phyloP scores from a whole-genome alignment of 2,888 invertebrate species.

The Coleophora deauratella region DNA sequence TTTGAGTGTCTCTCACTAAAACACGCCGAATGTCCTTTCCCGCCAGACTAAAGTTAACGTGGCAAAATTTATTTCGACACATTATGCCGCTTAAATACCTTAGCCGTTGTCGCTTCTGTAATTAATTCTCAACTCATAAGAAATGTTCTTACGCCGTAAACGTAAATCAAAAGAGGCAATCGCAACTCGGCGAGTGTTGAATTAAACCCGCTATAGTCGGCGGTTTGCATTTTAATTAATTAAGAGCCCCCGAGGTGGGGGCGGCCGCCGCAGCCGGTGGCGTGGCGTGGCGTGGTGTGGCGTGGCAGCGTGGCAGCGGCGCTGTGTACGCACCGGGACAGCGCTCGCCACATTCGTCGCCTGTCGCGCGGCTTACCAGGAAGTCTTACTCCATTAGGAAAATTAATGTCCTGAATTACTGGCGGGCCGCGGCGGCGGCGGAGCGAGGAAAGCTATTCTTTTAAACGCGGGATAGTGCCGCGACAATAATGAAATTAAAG shows the following conservation, averaged over 20 bases:
- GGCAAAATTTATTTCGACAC: background rate
- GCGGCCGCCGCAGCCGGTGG: conserved; percentile 13
- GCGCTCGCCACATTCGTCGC: conserved; percentile 30
- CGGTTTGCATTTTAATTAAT: conserved; percentile 69
- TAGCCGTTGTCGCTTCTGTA: too few relatives aligned
- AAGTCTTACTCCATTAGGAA: conserved; percentile 71
- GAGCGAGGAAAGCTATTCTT: conserved; percentile 21
- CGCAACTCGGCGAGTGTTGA: conserved; percentile 30
- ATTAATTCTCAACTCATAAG: too few relatives aligned
- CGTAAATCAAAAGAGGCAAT: conserved; percentile 48
- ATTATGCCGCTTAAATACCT: too few relatives aligned
- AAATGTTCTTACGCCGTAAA: background rate
- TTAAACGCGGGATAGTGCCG: conserved; percentile 28
- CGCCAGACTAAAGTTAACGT: too few relatives aligned
- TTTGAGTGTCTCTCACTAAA: too few relatives aligned
- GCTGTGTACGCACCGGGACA: conserved; percentile 59
- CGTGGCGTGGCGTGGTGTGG: conserved; percentile 10
- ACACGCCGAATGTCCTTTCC: too few relatives aligned
- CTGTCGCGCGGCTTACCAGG: conserved; percentile 42
- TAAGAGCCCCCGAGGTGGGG: conserved; percentile 31
- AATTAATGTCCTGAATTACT: conserved; percentile 74
- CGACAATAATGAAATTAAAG: conserved; percentile 16
- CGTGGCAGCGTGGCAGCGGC: conserved; percentile 45
- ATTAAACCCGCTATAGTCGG: conserved; percentile 48
- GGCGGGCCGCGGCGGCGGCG: conserved; percentile 29